Evolutionary conservation across 2,797 vertebrate genomes (phyloP).

Genomic region (Fundulus diaphanus): DNA sequence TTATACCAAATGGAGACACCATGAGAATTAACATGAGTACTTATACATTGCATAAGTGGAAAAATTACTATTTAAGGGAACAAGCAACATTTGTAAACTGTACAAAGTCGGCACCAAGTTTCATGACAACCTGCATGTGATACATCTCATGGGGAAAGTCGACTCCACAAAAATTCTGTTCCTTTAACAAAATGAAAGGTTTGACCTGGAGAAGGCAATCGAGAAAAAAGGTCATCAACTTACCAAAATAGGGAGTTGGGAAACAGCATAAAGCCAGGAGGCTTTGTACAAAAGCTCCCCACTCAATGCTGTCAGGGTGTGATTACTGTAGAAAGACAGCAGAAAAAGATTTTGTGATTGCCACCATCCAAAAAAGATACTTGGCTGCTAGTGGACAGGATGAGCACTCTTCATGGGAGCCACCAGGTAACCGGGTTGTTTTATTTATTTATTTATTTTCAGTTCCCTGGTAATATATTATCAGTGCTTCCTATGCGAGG

Average conservation of each 20-base stretch:
- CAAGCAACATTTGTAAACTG: neutral
- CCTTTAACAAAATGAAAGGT: neutral
- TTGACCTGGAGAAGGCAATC: neutral
- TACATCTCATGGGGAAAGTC: neutral
- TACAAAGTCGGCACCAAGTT: neutral
- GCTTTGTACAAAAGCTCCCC: conserved; percentile 8
- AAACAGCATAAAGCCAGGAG: neutral
- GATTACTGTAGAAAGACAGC: conserved; percentile 13
- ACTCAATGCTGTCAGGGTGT: conserved; percentile 10
- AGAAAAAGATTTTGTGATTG: conserved; percentile 13
- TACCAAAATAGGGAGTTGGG: neutral
- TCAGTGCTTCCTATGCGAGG: neutral
- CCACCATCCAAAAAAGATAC: neutral
- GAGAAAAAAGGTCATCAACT: neutral
- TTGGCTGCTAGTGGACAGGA: neutral
- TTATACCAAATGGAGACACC: neutral
- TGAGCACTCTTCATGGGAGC: neutral
- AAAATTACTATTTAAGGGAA: neutral
- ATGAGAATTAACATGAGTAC: neutral
- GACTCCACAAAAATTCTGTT: neutral
- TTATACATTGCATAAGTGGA: neutral
- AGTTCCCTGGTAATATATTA: neutral
- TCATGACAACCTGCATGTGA: too few relatives aligned
- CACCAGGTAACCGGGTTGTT: neutral
- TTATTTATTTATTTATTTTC: neutral